These are phyloP conservation scores for Parus major DNA, from an alignment of 2,113 vertebrate species.

Conservation along the genomic window DNA sequence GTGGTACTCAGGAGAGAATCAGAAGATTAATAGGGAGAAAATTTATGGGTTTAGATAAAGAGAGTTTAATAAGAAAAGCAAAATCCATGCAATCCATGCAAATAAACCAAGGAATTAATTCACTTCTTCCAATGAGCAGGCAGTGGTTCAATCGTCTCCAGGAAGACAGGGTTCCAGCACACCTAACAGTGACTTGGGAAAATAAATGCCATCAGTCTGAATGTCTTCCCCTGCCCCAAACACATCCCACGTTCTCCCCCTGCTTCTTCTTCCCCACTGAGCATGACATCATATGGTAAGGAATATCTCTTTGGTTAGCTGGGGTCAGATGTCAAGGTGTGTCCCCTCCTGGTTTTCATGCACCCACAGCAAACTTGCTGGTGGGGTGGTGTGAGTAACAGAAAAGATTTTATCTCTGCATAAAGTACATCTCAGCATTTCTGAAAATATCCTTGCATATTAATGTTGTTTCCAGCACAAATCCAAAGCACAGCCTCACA, in stretches of 20 bases:
- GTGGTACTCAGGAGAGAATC: neutral
- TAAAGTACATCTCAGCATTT: neutral
- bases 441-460: neutral
- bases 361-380: neutral
- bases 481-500: neutral
- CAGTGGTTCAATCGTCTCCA: neutral
- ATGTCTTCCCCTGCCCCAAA: rapidly evolving
- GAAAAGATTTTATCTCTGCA: neutral
- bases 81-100: neutral
- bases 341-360: neutral
- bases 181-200: rapidly evolving
- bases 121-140: too few relatives aligned
- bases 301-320: neutral
- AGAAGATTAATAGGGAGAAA: neutral
- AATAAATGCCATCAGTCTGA: neutral
- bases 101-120: neutral
- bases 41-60: neutral
- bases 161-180: neutral
- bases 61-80: neutral
- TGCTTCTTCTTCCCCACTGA: neutral
- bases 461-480: neutral
- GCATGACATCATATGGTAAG: neutral
- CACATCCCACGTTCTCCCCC: neutral
- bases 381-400: neutral
- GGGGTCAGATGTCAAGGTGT: neutral